phyloP scores from a whole-genome alignment of 2,113 vertebrate genomes.

The Ochotona princeps region DNA sequence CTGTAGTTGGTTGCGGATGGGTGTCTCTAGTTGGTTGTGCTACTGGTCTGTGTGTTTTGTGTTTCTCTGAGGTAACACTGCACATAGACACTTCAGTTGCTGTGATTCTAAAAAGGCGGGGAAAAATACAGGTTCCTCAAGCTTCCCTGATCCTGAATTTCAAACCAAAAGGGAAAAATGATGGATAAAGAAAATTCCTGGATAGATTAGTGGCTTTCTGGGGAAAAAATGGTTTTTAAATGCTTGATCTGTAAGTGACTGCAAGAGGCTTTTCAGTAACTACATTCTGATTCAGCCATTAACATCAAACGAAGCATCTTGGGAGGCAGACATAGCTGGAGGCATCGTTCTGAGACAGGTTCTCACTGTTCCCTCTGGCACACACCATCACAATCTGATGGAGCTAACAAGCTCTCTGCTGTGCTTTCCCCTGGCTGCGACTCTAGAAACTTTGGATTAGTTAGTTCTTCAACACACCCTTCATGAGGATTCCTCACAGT shows the following conservation, averaged over 20 bases:
- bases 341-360: neutral
- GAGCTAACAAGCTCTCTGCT: slow-evolving; percentile 59
- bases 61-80: neutral
- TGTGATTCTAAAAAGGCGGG: neutral
- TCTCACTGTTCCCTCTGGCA: neutral
- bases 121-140: neutral
- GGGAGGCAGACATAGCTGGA: slow-evolving; percentile 47
- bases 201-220: neutral
- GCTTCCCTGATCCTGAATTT: slow-evolving; percentile 8
- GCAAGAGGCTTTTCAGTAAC: slow-evolving; percentile 55
- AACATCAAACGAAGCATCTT: slow-evolving; percentile 53
- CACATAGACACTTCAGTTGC: neutral
- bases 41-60: neutral
- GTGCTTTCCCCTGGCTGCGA: slow-evolving; percentile 28
- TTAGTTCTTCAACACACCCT: slow-evolving; percentile 58
- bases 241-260: slow-evolving; percentile 25
- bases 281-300: slow-evolving; percentile 66
- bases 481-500: slow-evolving; percentile 74
- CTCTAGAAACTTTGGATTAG: slow-evolving; percentile 25
- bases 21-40: neutral
- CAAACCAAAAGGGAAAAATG: neutral
- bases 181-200: neutral
- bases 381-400: slow-evolving; percentile 44
- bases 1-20: neutral
- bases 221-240: neutral